Percentiles rank a stretch among this genome's conserved stretches.
Evolutionary conservation across 2,113 vertebrate species (phyloP).

Genomic region (Anarhynchus alexandrinus): DNA sequence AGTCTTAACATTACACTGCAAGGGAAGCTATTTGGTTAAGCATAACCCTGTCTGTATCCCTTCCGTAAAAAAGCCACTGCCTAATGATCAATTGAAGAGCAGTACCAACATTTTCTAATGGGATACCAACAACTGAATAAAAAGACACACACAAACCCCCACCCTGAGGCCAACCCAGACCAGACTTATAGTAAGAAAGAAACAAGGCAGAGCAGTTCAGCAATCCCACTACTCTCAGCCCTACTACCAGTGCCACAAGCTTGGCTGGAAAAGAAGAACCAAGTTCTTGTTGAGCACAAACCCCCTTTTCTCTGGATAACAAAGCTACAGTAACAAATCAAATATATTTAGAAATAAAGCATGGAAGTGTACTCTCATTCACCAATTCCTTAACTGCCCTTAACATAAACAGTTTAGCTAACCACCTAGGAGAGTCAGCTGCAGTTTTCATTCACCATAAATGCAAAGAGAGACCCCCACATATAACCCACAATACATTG

Average conservation of each 20-base stretch:
- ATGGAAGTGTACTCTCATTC: background rate
- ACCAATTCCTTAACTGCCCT: background rate
- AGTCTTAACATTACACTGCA: background rate
- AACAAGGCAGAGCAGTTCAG: background rate
- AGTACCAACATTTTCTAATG: background rate
- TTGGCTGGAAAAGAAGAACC: background rate
- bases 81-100: background rate
- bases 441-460: background rate
- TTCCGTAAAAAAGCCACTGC: background rate
- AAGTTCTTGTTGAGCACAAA: background rate
- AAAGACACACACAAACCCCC: background rate
- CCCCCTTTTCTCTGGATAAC: background rate
- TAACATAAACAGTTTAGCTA: background rate
- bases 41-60: background rate
- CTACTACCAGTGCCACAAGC: background rate
- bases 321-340: background rate
- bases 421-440: background rate
- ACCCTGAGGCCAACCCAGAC: accelerated
- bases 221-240: background rate
- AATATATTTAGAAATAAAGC: background rate
- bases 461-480: background rate
- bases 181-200: background rate
- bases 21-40: background rate
- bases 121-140: background rate
- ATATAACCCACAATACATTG: background rate